Evolutionary conservation across 2,888 invertebrate species (phyloP), one percentile per base, ranked within the genome.

Genomic region (Chydorus sphaericus): DNA sequence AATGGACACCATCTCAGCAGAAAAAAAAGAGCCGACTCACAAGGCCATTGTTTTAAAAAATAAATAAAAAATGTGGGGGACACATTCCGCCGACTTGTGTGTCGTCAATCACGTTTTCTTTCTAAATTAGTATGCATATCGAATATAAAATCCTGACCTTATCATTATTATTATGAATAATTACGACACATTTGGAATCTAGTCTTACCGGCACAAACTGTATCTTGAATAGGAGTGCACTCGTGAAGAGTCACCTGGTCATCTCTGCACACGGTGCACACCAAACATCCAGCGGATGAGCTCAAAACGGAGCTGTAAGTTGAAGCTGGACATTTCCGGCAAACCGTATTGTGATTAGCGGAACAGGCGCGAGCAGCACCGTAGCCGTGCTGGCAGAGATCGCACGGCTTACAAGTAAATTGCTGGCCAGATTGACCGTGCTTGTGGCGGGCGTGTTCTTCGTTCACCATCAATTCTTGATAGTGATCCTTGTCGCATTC

Each of bases 151-250:
- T n/a, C n/a, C n/a, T n/a, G n/a, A n/a, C n/a, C n/a, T n/a, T n/a
- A n/a, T n/a, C n/a, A n/a, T n/a, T n/a, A n/a, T n/a, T n/a, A n/a
- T n/a, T n/a, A n/a, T n/a, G n/a, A n/a, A n/a, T n/a, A n/a, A n/a
- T n/a, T n/a, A n/a, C n/a, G n/a, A n/a, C n/a, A n/a, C n/a, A n/a
- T n/a, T n/a, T 18, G 38, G 14, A 38, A 38, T n/a, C 8, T 26
- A 4, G 23, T 44, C 44, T 1, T 44, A 66, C 67, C 65, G 14
- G 65, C 58, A 59, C 69, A 69, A 7, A 67, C 60, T 1, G 68
- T 66, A 60, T 69, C 66, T 59, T 67, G 66, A 18, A 61, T 62
- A n/a, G 60, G 54, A 5, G 63, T 62, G 57, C 69, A 69, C 14
- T 59, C 60, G 54, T 65, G 62, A 16, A 68, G 57, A 58, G 61